These are phyloP conservation scores for Actinostola sp. DNA, from an alignment of 92 coral and sea anemone species.

Conservation along the genomic window DNA sequence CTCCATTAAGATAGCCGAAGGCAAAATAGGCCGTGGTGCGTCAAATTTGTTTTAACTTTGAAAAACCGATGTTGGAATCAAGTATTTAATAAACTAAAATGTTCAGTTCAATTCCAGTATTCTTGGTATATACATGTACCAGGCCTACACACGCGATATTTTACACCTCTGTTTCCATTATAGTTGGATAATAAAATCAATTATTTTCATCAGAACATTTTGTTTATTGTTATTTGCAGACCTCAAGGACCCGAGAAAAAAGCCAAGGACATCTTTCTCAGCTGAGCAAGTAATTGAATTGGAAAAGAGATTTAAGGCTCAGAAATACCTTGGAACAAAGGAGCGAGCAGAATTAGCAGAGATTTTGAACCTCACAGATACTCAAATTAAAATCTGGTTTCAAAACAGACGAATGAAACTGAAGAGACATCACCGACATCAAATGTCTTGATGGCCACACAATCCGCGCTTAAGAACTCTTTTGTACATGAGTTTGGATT, in stretches of 20 bases:
- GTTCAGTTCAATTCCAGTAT: too few relatives aligned
- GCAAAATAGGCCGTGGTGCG: too few relatives aligned
- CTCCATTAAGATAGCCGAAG: too few relatives aligned
- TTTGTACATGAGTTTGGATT: conserved; percentile 11
- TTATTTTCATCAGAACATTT: too few relatives aligned
- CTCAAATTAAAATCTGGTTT: conserved; percentile 67
- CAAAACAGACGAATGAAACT: conserved; percentile 69
- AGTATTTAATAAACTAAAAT: too few relatives aligned
- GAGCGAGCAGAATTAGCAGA: conserved; percentile 54
- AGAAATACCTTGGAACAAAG: conserved; percentile 58
- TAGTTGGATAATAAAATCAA: too few relatives aligned
- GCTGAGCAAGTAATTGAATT: conserved; percentile 53
- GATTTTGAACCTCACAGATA: conserved; percentile 44
- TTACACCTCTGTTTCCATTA: too few relatives aligned
- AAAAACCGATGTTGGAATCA: too few relatives aligned
- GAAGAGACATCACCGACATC: conserved; percentile 30
- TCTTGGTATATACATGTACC: too few relatives aligned
- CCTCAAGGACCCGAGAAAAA: conserved; percentile 27
- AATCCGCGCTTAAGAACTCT: background rate
- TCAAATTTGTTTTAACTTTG: too few relatives aligned
- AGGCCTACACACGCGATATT: too few relatives aligned
- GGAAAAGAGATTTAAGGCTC: conserved; percentile 52
- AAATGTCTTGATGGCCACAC: background rate
- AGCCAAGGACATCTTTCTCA: conserved; percentile 58
- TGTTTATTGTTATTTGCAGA: conserved; percentile 27